Evolutionary conservation across 2,888 invertebrate species (phyloP).

Genomic region (Chromoteleia sp.): DNA sequence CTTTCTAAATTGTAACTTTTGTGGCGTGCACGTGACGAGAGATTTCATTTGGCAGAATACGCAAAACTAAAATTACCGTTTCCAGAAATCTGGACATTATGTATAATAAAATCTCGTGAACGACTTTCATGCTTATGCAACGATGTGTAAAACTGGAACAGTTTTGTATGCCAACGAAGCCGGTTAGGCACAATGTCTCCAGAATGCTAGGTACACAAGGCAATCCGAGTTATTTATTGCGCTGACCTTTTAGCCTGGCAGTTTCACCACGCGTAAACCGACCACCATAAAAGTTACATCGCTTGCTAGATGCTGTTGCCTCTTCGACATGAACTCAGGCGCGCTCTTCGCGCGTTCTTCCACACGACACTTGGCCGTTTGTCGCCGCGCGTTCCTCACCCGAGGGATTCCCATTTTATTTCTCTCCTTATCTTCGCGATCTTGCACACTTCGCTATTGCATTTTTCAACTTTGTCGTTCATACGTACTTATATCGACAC

Average conservation of each 20-base stretch:
- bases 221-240: slow-evolving; percentile 83
- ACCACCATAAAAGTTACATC: slow-evolving; percentile 77
- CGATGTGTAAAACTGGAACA: slow-evolving; percentile 71
- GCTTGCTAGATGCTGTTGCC: slow-evolving; percentile 65
- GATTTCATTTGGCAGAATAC: slow-evolving; percentile 50
- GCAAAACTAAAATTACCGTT: slow-evolving; percentile 50
- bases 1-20: slow-evolving; percentile 59
- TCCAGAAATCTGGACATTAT: slow-evolving; percentile 65
- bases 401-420: slow-evolving; percentile 55
- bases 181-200: slow-evolving; percentile 71
- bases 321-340: slow-evolving; percentile 70
- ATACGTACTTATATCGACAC: slow-evolving; percentile 22
- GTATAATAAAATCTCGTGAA: slow-evolving; percentile 53
- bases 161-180: slow-evolving; percentile 66
- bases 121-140: slow-evolving; percentile 69
- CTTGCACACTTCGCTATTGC: slow-evolving; percentile 50
- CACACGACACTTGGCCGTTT: slow-evolving; percentile 64
- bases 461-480: slow-evolving; percentile 18
- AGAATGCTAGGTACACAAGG: slow-evolving; percentile 77
- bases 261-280: slow-evolving; percentile 79
- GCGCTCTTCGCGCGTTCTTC: slow-evolving; percentile 69
- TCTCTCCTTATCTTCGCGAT: slow-evolving; percentile 50
- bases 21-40: slow-evolving; percentile 51
- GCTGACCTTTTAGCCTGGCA: slow-evolving; percentile 81
- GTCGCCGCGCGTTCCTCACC: slow-evolving; percentile 40